Evolutionary conservation across 1,140 invertebrate species (phyloP).

Genomic region (Eumeta japonica): DNA sequence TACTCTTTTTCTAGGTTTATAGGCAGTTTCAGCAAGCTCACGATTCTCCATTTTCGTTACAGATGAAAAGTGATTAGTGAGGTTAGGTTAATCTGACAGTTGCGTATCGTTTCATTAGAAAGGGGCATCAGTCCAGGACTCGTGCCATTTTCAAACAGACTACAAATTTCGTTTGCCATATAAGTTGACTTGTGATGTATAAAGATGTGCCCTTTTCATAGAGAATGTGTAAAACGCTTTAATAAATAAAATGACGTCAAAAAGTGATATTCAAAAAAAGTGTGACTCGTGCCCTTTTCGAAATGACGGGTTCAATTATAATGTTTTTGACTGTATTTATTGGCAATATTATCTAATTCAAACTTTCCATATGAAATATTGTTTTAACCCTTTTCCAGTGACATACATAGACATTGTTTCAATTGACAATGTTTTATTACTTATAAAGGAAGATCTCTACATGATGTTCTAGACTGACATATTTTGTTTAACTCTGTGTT

Average conservation of each 20-base stretch:
- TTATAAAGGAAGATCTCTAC: neutral
- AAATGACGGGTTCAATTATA: too few species aligned
- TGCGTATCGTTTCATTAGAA: too few species aligned
- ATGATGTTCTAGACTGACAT: neutral
- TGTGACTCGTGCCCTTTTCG: too few species aligned
- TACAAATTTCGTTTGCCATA: neutral
- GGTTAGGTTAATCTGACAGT: too few species aligned
- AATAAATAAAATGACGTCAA: slow-evolving; percentile 1
- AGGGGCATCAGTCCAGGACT: neutral
- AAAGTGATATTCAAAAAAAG: neutral
- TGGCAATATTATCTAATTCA: too few species aligned
- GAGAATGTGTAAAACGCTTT: too few species aligned
- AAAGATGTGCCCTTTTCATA: slow-evolving; percentile 1
- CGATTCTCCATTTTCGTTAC: too few species aligned
- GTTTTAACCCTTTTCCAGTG: neutral
- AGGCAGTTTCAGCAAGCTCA: too few species aligned
- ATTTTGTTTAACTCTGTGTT: too few species aligned
- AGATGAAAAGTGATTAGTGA: too few species aligned
- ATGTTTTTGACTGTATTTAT: neutral
- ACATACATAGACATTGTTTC: neutral
- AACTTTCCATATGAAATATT: too few species aligned
- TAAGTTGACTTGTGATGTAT: neutral
- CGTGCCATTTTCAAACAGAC: slow-evolving; percentile 1
- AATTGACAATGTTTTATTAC: neutral
- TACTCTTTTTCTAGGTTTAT: too few species aligned